Percentiles rank a stretch among this genome's conserved stretches.
These are phyloP conservation scores for Meiosimyza platycephala DNA, from an alignment of 2,888 invertebrate species.

Conservation along the genomic window DNA sequence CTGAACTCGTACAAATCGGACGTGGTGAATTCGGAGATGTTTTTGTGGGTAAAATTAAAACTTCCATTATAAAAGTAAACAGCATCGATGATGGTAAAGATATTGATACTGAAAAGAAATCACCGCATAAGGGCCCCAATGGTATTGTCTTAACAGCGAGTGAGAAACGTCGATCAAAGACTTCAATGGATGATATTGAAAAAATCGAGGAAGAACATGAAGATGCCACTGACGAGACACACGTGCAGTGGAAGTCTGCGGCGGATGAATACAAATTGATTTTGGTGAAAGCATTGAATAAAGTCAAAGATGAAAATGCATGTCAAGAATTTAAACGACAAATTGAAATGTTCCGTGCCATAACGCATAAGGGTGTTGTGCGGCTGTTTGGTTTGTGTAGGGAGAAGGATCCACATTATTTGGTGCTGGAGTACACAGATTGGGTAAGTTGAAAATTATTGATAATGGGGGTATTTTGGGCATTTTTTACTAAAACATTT, in stretches of 20 bases:
- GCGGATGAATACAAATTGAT: constrained; percentile 67
- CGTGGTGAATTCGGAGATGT: constrained; percentile 95
- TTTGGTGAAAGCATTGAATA: constrained; percentile 81
- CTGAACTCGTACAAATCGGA: constrained; percentile 76
- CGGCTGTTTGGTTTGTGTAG: constrained; percentile 84
- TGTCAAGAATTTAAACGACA: constrained; percentile 89
- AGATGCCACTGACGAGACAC: constrained; percentile 47
- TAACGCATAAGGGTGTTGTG: constrained; percentile 85
- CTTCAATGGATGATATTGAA: constrained; percentile 67
- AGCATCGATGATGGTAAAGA: constrained; percentile 54
- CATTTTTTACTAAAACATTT: too few species aligned
- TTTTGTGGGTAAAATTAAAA: constrained; percentile 77
- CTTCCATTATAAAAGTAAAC: constrained; percentile 50
- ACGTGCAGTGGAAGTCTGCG: constrained; percentile 51
- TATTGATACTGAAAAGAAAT: constrained; percentile 54
- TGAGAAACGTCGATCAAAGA: constrained; percentile 65
- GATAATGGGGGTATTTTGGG: too few species aligned
- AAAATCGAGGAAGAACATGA: constrained; percentile 65
- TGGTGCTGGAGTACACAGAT: constrained; percentile 91
- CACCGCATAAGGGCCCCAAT: constrained; percentile 44
- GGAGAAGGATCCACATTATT: constrained; percentile 86
- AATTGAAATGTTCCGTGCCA: constrained; percentile 84
- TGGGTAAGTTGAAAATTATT: constrained; percentile 74
- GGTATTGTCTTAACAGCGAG: constrained; percentile 55
- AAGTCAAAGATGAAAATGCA: constrained; percentile 81